Base-by-base conservation (phyloP, 2,888 invertebrate species). In the Chrysina gloriosa region DNA sequence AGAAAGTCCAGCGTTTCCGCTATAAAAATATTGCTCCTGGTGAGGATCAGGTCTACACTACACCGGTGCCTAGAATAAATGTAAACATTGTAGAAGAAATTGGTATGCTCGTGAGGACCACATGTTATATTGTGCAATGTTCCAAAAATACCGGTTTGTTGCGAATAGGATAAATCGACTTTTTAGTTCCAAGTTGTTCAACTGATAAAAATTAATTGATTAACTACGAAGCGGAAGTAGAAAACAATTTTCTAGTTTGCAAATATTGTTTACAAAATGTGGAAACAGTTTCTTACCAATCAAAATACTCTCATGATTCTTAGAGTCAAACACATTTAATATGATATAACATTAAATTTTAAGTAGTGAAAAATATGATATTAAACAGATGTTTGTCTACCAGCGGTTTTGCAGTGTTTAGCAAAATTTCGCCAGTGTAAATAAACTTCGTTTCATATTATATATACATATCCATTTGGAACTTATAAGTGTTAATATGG, bases 21-120 rank as follows among this genome's bases (percentile, higher is more conserved):
- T 61, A 42, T 61, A 61, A 61, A 61, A 45, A 61, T 61, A 42
- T 61, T 61, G 42, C 58, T 61, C 42, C 58, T 61, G 42, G 42
- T 42, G 58, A 27, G 42, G 45, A 61, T 27, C 27, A 9, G n/a
- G 42, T 42, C 27, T 19, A 25, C n/a, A 27, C 27, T 61, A 27
- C 58, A 42, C 42, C 42, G 29, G 42, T 27, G 29, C 27, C 42
- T 61, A 61, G 16, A 16, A 42, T 27, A 61, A 42, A 42, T 16
- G 42, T 61, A 61, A 61, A 61, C 42, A 61, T 11, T n/a, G 27
- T 21, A 25, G 42, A 9, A 61, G 42, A 61, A 61, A 61, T 45
- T 61, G 58, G 21, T 19, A 19, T 27, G 42, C 27, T 61, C 45
- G 39, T 42, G 42, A 42, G 42, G 42, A 61, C 27, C 58, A 61